These are phyloP conservation scores for Zoanthus gigantus DNA, from an alignment of 92 coral and sea anemone genomes.

Conservation along the genomic window DNA sequence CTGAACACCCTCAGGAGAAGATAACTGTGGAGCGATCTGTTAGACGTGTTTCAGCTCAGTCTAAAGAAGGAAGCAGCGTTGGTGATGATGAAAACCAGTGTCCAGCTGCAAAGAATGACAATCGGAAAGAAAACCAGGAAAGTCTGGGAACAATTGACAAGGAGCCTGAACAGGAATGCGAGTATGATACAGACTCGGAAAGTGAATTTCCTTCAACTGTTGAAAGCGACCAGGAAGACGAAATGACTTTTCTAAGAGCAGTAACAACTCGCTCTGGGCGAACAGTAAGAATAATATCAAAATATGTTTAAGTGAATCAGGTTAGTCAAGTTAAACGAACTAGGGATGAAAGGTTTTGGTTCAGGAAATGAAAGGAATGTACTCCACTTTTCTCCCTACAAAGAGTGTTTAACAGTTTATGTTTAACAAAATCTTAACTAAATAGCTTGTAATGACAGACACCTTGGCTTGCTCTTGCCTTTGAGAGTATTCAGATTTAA, in stretches of 20 bases:
- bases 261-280: conserved; percentile 36
- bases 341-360: conserved; percentile 2
- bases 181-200: neutral
- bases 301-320: conserved; percentile 2
- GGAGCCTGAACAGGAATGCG: neutral
- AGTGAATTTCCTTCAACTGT: neutral
- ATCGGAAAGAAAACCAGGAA: neutral
- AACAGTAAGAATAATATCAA: neutral
- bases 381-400: neutral
- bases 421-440: neutral
- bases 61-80: neutral
- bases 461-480: conserved; percentile 8
- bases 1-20: conserved; percentile 31
- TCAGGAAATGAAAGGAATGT: neutral
- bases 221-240: conserved; percentile 20
- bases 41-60: neutral
- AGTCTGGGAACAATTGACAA: neutral
- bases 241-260: conserved; percentile 23
- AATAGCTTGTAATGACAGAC: neutral
- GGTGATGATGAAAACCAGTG: neutral
- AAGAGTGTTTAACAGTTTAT: conserved; percentile 4
- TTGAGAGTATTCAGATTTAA: neutral
- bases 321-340: neutral
- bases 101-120: neutral
- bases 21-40: conserved; percentile 8